Evolutionary conservation across 92 coral and sea anemone genomes (phyloP).

Genomic region (Epizoanthus fatuus): DNA sequence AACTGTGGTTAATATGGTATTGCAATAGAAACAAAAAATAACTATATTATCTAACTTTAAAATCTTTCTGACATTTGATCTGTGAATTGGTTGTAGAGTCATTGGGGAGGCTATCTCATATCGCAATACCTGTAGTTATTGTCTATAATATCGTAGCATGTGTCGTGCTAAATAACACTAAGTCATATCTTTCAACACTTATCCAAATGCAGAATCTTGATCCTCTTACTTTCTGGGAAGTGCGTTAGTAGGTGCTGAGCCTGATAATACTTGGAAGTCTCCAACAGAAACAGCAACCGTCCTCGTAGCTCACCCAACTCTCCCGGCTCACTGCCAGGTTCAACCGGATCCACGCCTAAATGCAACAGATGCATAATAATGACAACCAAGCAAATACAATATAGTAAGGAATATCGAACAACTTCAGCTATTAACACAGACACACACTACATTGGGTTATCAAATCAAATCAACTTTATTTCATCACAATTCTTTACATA

Average conservation of each 20-base stretch:
- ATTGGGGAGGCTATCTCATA: no score
- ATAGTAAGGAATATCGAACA: not conserved
- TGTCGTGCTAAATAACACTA: not conserved
- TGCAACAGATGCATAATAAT: not conserved
- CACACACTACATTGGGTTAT: not conserved
- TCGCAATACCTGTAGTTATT: no score
- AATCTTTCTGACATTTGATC: not conserved
- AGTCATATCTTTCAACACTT: no score
- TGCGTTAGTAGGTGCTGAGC: conserved; percentile 96
- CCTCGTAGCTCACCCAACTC: conserved; percentile 98
- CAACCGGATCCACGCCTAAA: conserved; percentile 86
- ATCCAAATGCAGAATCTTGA: not conserved
- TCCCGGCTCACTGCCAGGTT: conserved; percentile 98
- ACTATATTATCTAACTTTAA: not conserved
- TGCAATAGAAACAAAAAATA: not conserved
- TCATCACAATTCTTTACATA: not conserved
- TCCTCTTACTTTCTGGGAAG: conserved; percentile 91
- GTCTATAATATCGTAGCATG: no score
- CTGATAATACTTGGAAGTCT: conserved; percentile 93
- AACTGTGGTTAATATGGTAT: not conserved
- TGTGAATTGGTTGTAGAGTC: not conserved
- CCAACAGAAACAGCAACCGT: conserved; percentile 87
- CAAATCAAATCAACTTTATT: not conserved
- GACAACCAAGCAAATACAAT: not conserved
- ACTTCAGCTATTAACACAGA: not conserved